A percentile compares a stretch with the other conserved stretches of the same genome.
These are phyloP conservation scores for Polietes domitor DNA, from an alignment of 2,888 invertebrate species.

Conservation along the genomic window DNA sequence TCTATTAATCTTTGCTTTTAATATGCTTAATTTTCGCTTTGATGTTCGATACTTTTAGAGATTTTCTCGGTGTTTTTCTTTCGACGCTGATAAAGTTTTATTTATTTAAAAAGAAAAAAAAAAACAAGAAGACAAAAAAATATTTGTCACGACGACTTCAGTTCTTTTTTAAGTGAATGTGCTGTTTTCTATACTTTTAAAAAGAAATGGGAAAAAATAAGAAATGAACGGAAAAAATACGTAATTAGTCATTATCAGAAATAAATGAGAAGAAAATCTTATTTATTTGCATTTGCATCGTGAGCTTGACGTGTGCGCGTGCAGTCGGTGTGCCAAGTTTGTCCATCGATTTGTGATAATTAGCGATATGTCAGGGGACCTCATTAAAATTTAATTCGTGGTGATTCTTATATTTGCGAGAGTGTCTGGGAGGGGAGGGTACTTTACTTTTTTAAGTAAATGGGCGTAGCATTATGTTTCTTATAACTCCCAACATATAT, in stretches of 20 bases:
- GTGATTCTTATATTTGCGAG: too few species aligned
- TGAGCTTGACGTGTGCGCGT: neutral
- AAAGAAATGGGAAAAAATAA: slow-evolving; percentile 15
- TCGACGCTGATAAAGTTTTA: slow-evolving; percentile 43
- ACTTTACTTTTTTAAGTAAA: too few species aligned
- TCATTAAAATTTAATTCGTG: neutral
- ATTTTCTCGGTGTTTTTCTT: slow-evolving; percentile 22
- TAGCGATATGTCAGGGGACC: neutral
- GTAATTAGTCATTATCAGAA: slow-evolving; percentile 56
- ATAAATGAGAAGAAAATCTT: slow-evolving; percentile 25
- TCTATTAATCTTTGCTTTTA: slow-evolving; percentile 64
- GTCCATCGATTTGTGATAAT: slow-evolving; percentile 8
- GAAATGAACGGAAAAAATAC: slow-evolving; percentile 19
- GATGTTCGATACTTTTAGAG: slow-evolving; percentile 56
- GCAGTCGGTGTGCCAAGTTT: neutral
- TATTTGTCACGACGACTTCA: slow-evolving; percentile 17
- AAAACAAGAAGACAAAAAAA: slow-evolving; percentile 25
- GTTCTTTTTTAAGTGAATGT: neutral
- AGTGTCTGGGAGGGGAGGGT: too few species aligned
- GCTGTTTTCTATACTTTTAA: slow-evolving; percentile 15
- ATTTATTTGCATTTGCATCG: slow-evolving; percentile 27
- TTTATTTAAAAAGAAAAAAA: slow-evolving; percentile 57
- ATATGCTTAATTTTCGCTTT: slow-evolving; percentile 63
- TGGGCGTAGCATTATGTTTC: too few species aligned
- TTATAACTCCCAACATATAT: too few species aligned